Conservation (phyloP, 2,888 invertebrate genomes). For the Ochropleura plecta region DNA sequence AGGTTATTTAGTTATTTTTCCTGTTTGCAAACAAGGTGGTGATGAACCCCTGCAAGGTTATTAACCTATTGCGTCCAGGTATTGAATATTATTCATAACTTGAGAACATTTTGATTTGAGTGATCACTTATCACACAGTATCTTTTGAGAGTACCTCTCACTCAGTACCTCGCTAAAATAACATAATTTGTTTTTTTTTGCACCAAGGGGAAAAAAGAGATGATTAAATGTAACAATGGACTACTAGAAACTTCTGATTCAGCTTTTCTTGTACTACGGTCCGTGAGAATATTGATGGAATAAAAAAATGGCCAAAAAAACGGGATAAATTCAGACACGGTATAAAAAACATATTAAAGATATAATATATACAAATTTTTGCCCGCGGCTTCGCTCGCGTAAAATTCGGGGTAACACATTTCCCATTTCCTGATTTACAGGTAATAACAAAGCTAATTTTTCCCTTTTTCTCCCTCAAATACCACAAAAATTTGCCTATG, state of each 20-base stretch:
- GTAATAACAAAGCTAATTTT: no score
- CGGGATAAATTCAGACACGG: not conserved
- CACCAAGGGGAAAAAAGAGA: not conserved
- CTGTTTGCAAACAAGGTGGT: slow-evolving; percentile 7
- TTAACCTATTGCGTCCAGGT: no score
- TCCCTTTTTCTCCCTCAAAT: no score
- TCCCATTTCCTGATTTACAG: no score
- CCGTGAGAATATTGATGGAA: not conserved
- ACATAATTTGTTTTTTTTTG: not conserved
- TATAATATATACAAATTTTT: no score
- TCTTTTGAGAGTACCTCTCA: not conserved
- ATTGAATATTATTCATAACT: not conserved
- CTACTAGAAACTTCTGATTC: not conserved
- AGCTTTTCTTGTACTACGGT: not conserved
- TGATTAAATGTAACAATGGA: not conserved
- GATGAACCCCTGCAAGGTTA: not conserved
- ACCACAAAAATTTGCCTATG: no score
- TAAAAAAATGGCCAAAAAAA: not conserved
- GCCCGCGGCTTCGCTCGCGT: no score
- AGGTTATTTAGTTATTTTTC: slow-evolving; percentile 13
- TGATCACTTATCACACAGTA: not conserved
- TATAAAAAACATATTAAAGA: no score
- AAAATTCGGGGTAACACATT: no score
- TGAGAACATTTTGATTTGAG: not conserved
- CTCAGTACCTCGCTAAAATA: not conserved